A percentile compares a stretch with the other conserved stretches of the same genome.
These are phyloP conservation scores for Phytoseiulus persimilis DNA, from an alignment of 2,888 invertebrate species.

Conservation along the genomic window DNA sequence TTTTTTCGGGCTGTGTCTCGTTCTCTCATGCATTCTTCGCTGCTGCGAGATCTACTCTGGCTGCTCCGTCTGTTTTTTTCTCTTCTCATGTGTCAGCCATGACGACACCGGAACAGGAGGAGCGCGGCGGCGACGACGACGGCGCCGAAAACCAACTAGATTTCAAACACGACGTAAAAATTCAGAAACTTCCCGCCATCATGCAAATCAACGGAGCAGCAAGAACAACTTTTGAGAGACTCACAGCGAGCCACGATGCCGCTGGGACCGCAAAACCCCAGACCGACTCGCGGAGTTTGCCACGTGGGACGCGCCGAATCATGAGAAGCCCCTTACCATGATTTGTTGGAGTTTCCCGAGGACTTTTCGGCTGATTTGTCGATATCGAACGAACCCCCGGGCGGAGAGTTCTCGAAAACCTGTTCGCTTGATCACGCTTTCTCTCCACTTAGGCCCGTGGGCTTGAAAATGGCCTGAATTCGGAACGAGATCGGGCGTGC, in stretches of 20 bases:
- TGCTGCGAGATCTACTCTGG: background rate
- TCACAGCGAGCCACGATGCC: background rate
- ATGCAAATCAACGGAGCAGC: background rate
- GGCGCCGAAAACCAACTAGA: background rate
- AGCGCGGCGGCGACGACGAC: background rate
- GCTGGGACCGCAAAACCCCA: background rate
- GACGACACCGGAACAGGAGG: background rate
- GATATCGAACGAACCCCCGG: too few species aligned
- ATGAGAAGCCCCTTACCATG: background rate
- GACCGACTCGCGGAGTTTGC: background rate
- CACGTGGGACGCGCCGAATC: background rate
- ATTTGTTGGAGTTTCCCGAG: too few species aligned
- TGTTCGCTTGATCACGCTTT: too few species aligned
- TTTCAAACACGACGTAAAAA: background rate
- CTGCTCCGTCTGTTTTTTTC: background rate
- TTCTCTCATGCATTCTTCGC: background rate
- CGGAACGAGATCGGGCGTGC: too few species aligned
- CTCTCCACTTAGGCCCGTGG: too few species aligned
- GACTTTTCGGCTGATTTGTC: too few species aligned
- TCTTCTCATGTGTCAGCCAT: background rate
- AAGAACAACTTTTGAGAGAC: background rate
- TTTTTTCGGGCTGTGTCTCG: background rate
- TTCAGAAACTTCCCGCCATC: background rate
- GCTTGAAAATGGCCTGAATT: too few species aligned
- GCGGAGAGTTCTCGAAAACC: too few species aligned